Evolutionary conservation across 2,888 invertebrate genomes (phyloP), one percentile per base, ranked within the genome.

Genomic region (Sinohyriopsis cumingii): DNA sequence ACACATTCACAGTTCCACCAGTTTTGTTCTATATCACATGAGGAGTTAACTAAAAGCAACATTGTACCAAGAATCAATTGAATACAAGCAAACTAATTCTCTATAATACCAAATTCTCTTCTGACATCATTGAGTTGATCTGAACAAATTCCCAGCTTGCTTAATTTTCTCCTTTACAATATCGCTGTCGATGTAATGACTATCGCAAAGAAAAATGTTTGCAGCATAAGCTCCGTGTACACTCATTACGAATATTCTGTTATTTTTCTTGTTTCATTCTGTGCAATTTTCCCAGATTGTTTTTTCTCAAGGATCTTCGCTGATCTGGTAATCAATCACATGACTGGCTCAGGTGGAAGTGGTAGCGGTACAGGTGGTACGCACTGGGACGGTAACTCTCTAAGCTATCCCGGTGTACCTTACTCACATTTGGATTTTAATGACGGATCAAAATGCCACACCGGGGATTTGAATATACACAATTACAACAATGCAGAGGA

Each of bases 321-420:
- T 0, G 95, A 95, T 84, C 92, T 93, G 0, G 92, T 97, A 20
- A 92, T 96, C 71, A 97, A 97, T 89, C 96, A 97, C 89, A 96
- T 96, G 96, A 93, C 94, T 0, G 90, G 92, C 61, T 86, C 90
- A 19, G 91, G 91, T 0, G 82, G 82, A 69, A 68, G 83, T 5
- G 95, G 95, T 1, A 93, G 93, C 0, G 84, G 85, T 1, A 84
- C 84, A 0, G 94, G 92, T 1, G 93, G 94, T 25, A 71, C 80
- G 68, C 72, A 74, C 54, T 91, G 86, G 76, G 87, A 90, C 70
- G 82, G 80, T 15, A 76, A 72, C 20, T 63, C 15, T 0, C 67
- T 76, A 7, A 75, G 76, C 12, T 91, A 89, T 78, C 90, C 91
- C 2, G 90, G 87, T 0, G 91, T 91, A 7, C 91, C 91, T 0